These are phyloP conservation scores for Aplochiton taeniatus DNA, from an alignment of 2,797 vertebrate genomes.

Conservation along the genomic window DNA sequence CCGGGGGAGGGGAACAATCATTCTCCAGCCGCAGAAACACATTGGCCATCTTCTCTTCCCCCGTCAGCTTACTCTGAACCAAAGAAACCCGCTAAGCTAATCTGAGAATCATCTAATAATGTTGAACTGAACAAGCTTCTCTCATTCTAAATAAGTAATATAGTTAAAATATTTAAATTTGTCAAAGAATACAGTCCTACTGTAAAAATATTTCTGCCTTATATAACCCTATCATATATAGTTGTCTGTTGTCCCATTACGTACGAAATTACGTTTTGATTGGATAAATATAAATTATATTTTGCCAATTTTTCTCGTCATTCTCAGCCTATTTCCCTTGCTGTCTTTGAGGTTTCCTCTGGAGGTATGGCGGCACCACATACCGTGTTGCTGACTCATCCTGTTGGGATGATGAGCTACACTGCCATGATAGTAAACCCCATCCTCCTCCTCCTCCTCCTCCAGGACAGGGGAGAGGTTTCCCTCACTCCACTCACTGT, in stretches of 20 bases:
- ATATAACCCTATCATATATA: no score
- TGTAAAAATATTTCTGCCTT: no score
- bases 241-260: slow-evolving; percentile 28
- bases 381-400: slow-evolving; percentile 90
- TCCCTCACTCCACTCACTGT: slow-evolving; percentile 94
- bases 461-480: slow-evolving; percentile 88
- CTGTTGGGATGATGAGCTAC: slow-evolving; percentile 76
- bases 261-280: slow-evolving; percentile 28
- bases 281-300: no score
- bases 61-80: slow-evolving; percentile 50
- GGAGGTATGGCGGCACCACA: slow-evolving; percentile 74
- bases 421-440: slow-evolving; percentile 86
- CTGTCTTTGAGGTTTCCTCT: slow-evolving; percentile 44
- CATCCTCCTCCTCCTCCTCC: slow-evolving; percentile 42
- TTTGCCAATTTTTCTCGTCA: slow-evolving; percentile 41
- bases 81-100: slow-evolving; percentile 44
- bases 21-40: slow-evolving; percentile 68
- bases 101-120: no score
- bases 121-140: no score
- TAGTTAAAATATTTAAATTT: no score
- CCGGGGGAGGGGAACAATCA: slow-evolving; percentile 55
- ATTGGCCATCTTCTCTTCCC: slow-evolving; percentile 65
- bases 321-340: slow-evolving; percentile 30
- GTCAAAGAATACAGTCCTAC: no score
- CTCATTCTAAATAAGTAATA: no score